Conservation (phyloP, 2,113 vertebrate genomes). For the Nettapus auritus region DNA sequence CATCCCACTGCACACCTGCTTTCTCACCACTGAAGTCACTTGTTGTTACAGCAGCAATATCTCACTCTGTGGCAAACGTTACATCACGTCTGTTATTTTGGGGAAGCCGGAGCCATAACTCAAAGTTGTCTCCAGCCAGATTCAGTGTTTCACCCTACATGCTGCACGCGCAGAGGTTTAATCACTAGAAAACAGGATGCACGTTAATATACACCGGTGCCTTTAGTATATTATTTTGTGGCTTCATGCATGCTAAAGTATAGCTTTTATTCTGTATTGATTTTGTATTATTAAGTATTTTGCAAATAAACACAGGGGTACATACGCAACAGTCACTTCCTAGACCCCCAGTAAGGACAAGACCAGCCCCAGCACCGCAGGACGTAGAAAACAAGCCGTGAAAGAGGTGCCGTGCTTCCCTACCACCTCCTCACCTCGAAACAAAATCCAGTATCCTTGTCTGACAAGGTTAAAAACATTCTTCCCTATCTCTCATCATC, state of each 20-base stretch:
- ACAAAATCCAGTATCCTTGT: background rate
- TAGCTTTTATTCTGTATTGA: background rate
- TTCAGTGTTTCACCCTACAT: background rate
- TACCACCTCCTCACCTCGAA: background rate
- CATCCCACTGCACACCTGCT: background rate
- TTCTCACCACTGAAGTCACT: background rate
- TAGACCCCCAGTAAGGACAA: background rate
- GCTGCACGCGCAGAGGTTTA: background rate
- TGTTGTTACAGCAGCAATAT: background rate
- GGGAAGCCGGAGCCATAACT: background rate
- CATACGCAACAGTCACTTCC: background rate
- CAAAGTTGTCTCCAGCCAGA: background rate
- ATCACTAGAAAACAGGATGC: slow-evolving; percentile 10
- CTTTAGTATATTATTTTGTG: background rate
- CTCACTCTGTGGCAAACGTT: background rate
- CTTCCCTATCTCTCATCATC: background rate
- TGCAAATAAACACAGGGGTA: background rate
- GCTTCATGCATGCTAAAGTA: background rate
- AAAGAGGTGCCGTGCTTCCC: background rate
- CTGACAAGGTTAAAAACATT: background rate
- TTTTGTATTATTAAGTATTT: slow-evolving; percentile 15
- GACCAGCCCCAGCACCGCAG: background rate
- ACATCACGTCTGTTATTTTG: background rate
- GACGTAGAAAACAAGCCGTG: background rate
- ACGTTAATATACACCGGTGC: background rate